Conservation (phyloP, 2,888 invertebrate species). For the Drosophila anceps region DNA sequence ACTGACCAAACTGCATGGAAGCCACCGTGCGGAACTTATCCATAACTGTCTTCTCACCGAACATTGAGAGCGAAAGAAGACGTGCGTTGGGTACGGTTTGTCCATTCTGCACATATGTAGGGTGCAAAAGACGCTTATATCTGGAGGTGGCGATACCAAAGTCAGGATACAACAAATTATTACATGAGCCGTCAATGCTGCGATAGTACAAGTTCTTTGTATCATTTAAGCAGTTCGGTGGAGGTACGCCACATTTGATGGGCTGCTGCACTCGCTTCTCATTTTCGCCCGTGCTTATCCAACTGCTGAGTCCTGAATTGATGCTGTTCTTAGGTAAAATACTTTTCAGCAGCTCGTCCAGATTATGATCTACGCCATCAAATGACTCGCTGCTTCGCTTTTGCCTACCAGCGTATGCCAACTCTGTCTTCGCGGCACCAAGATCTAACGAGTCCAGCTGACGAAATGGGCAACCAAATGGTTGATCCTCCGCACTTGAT, state of each 20-base stretch:
- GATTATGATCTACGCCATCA: conserved; percentile 29
- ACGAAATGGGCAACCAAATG: conserved; percentile 49
- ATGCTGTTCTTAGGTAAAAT: conserved; percentile 47
- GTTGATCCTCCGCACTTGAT: conserved; percentile 7
- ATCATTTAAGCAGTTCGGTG: conserved; percentile 68
- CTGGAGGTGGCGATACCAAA: conserved; percentile 64
- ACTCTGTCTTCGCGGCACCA: neutral
- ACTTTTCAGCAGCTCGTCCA: conserved; percentile 56
- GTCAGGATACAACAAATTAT: conserved; percentile 73
- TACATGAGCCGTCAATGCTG: conserved; percentile 78
- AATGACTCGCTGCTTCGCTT: conserved; percentile 40
- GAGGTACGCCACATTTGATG: conserved; percentile 69
- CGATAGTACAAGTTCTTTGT: conserved; percentile 72
- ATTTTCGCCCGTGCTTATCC: conserved; percentile 17
- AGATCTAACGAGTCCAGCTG: conserved; percentile 8
- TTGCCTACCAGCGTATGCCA: conserved; percentile 2
- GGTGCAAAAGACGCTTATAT: conserved; percentile 71
- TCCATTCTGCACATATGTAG: conserved; percentile 60
- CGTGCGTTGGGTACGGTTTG: conserved; percentile 77
- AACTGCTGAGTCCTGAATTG: conserved; percentile 28
- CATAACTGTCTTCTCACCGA: conserved; percentile 68
- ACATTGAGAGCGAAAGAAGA: conserved; percentile 71
- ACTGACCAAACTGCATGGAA: conserved; percentile 80
- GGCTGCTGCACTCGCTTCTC: conserved; percentile 20
- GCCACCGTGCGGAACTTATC: conserved; percentile 78